A percentile compares a stretch with the other conserved stretches of the same genome.
phyloP scores from a whole-genome alignment of 2,888 invertebrate genomes.

The Leuctra nigra region DNA sequence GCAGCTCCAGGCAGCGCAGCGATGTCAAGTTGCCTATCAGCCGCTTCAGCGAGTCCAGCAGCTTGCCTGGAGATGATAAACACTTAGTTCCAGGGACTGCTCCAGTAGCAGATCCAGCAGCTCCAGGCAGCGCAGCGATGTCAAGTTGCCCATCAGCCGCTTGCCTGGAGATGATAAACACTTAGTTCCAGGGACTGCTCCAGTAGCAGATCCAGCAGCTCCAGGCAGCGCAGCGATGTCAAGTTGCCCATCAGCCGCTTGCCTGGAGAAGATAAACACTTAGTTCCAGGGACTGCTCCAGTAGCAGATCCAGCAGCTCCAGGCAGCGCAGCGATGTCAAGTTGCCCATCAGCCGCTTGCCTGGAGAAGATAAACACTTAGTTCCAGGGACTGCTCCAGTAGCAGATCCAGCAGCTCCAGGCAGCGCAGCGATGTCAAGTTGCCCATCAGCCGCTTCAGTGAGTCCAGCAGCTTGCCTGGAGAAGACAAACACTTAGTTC shows the following conservation, averaged over 20 bases:
- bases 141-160: constrained; percentile 59
- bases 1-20: constrained; percentile 57
- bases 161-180: no score
- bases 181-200: no score
- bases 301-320: constrained; percentile 64
- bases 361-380: no score
- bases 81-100: no score
- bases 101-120: constrained; percentile 69
- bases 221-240: constrained; percentile 53
- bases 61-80: no score
- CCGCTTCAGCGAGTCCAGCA: constrained; percentile 57
- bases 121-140: constrained; percentile 54
- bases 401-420: constrained; percentile 68
- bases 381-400: no score
- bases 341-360: constrained; percentile 60
- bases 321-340: constrained; percentile 55
- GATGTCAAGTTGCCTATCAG: constrained; percentile 59
- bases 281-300: no score
- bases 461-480: constrained; percentile 60
- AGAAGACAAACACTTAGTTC: no score
- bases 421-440: constrained; percentile 53
- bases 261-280: no score
- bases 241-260: constrained; percentile 63
- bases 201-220: constrained; percentile 66
- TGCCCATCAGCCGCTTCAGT: constrained; percentile 59